Evolutionary conservation across 1,140 invertebrate species (phyloP), one percentile per base, ranked within the genome.

Genomic region (Drosophila athabasca): DNA sequence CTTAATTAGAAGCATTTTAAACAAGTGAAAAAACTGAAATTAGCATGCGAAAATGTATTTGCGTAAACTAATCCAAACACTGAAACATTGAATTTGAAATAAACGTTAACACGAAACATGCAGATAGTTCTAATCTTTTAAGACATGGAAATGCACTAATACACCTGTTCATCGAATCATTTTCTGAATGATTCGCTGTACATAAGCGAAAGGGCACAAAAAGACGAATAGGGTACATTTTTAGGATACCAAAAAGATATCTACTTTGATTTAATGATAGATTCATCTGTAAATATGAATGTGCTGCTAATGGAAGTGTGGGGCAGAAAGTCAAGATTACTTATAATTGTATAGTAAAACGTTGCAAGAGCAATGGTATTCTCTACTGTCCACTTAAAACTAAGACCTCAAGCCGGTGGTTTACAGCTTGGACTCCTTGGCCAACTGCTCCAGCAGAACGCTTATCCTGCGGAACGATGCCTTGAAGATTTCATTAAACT

Each of bases 41-140:
- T 52, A 71, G 60, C 62, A 66, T 73, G 52, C 64, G 50, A 89
- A 39, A 88, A 48, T 88, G 83, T 88, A 87, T 79, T 83, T 77
- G 75, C 67, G 53, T 53, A 79, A 75, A 68, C 64, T 76, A 75
- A 75, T 75, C 49, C 71, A 75, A 39, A 49, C 58, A 84, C 79
- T 88, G 79, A 71, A 74, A 49, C 59, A 84, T 83, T 88, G 83
- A 88, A 83, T 71, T 88, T 88, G 35, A 79, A 89, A 88, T 83
- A 88, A 68, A 78, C 49, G 74, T 79, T 83, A 83, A 82, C 71
- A 80, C 64, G 43, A 54, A 80, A 35, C 17, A 48, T 35, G 43
- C 9, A 7, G 13, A 7, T 11, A 19, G 24, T 26, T 3, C 24
- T 6, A 26, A 46, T 6, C 11, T 17, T 2, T n/a, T n/a, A 9